Evolutionary conservation across 2,113 vertebrate species (phyloP), one percentile per base, ranked within the genome.

Genomic region (Smithornis capensis): DNA sequence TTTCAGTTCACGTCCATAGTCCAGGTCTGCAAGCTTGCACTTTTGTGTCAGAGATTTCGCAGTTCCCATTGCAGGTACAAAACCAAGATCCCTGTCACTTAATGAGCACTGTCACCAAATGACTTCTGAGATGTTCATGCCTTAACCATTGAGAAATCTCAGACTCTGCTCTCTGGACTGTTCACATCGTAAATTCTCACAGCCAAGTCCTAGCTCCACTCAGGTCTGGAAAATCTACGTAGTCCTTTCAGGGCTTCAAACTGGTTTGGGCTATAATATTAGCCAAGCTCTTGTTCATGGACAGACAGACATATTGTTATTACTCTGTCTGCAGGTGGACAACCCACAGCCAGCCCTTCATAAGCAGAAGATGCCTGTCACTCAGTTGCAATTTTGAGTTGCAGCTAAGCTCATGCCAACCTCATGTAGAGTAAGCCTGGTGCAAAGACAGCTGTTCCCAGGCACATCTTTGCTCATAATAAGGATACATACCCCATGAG

Each of bases 141-240:
- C 40, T 90, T 49, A 53, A 31, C 49, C 55, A 12, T 49, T 86
- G 80, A 86, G 83, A 77, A 89, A 65, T 59, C n/a, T 59, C 94
- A 91, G 55, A 59, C 64, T 87, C 83, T 81, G 64, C 33, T 87
- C 73, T 79, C 73, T 63, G 68, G 28, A 74, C 63, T 5, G 2
- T 77, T 83, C 6, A 1, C 4, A 1, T 31, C 1, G 2, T 82
- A 92, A 85, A 92, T 63, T 44, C 49, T 82, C 70, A 33, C 18
- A 0, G 21, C 33, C 57, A 19, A 47, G 42, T 2, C 2, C 35
- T 81, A 45, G 37, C 12, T 90, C 29, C 65, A 12, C 29, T 77
- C 1, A 0, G 23, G 15, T 45, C 27, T 62, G n/a, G 19, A 68
- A 87, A 29, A 18, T 59, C 12, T 40, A 47, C 75, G 31, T 14